Base-by-base conservation (phyloP, 2,113 vertebrate genomes). In the Tursiops truncatus region DNA sequence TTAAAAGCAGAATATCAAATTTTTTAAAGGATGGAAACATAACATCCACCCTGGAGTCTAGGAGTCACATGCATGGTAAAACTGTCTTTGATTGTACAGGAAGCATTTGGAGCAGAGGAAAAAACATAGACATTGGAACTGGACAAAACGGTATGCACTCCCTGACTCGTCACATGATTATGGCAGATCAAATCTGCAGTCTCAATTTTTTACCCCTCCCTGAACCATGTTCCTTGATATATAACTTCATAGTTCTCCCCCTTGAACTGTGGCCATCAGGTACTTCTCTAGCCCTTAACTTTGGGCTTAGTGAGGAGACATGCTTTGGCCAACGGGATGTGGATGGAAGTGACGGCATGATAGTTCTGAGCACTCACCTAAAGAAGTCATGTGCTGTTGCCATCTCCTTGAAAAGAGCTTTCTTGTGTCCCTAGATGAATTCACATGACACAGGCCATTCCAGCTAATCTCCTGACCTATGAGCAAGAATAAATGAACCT, bases 21-120 rank as follows among this genome's bases (percentile, higher is more conserved):
- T 84, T 96, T 97, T 91, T 91, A 95, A 97, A 97, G 91, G 71
- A 93, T 97, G 91, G 91, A 98, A 96, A 97, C 82, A 97, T 63
- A 96, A 92, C 77, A 91, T 97, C 71, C 67, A 79, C 70, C 77
- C 73, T 89, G 44, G 71, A 96, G 95, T 94, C 87, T 13, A 92
- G 41, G 65, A 93, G 94, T 96, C 89, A 91, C 94, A 95, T 77
- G 79, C 67, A 77, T 53, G 31, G 81, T 82, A 94, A 96, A 95
- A 95, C 33, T 85, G 79, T 79, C 96, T 97, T 95, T 96, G 83
- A 96, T 81, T 36, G 3, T 68, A 71, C 80, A 65, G 53, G 62
- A 92, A 96, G 53, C 60, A 56, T 96, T 93, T 85, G 58, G 23
- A 80, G 56, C 23, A 88, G 47, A 82, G 71, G 71, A 81, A 91